Conservation (phyloP, 2,888 invertebrate species). For the Scaptomyza polygonia region DNA sequence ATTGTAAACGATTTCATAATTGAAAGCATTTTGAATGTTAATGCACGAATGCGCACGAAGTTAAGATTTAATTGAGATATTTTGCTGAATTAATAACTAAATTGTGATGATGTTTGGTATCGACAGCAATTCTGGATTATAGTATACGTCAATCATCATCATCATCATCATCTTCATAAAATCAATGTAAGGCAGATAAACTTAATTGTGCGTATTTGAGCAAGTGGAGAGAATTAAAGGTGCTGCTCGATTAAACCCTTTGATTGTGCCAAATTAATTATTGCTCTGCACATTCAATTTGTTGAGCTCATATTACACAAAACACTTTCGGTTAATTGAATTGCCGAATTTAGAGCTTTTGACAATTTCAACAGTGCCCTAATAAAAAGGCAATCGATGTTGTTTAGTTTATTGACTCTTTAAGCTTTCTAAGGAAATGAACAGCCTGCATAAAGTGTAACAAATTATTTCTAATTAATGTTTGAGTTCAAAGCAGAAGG, state of each 20-base stretch:
- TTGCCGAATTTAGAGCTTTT: no score
- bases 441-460: background rate
- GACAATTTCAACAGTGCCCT: no score
- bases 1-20: background rate
- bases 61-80: background rate
- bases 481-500: no score
- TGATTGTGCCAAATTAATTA: slow-evolving; percentile 3
- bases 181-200: background rate
- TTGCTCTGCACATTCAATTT: background rate
- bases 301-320: background rate
- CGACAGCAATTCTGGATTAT: slow-evolving; percentile 3
- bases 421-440: background rate
- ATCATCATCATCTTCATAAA: background rate
- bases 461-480: no score
- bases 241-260: slow-evolving; percentile 4
- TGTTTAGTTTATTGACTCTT: no score
- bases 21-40: slow-evolving; percentile 14
- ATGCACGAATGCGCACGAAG: background rate
- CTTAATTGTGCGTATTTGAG: background rate
- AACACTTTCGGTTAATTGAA: background rate
- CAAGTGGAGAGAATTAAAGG: background rate
- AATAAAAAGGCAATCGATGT: no score
- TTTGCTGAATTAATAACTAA: slow-evolving; percentile 33
- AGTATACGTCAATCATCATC: background rate
- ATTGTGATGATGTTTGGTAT: slow-evolving; percentile 32